Conservation (phyloP, 2,113 vertebrate genomes). For the Boleophthalmus pectinirostris region DNA sequence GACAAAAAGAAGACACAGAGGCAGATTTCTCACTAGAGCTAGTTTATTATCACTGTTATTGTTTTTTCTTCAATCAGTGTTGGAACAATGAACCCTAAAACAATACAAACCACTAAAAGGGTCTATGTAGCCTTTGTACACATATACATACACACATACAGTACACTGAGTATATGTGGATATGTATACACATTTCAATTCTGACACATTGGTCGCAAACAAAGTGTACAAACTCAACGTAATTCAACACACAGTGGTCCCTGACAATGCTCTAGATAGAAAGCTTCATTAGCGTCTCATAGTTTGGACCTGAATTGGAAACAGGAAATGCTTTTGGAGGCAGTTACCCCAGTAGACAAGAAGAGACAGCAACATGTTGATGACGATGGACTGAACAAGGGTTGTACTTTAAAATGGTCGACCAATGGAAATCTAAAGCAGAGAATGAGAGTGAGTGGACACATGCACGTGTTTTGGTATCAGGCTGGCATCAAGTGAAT, state of each 20-base stretch:
- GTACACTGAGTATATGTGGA: slow-evolving; percentile 67
- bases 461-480: slow-evolving; percentile 41
- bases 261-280: slow-evolving; percentile 59
- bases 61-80: slow-evolving; percentile 69
- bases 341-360: slow-evolving; percentile 54
- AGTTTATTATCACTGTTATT: slow-evolving; percentile 80
- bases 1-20: slow-evolving; percentile 38
- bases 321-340: slow-evolving; percentile 36
- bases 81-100: slow-evolving; percentile 78
- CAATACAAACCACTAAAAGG: slow-evolving; percentile 79
- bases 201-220: slow-evolving; percentile 40
- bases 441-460: slow-evolving; percentile 15
- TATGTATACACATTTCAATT: slow-evolving; percentile 63
- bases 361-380: slow-evolving; percentile 23
- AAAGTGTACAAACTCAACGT: slow-evolving; percentile 50
- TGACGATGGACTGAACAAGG: slow-evolving; percentile 32
- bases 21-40: slow-evolving; percentile 69
- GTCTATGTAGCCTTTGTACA: slow-evolving; percentile 70
- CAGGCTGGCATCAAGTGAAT: slow-evolving; percentile 42
- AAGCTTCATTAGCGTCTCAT: slow-evolving; percentile 42
- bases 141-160: slow-evolving; percentile 71
- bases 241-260: slow-evolving; percentile 61
- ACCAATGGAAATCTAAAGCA: neutral
- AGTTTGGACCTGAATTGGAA: slow-evolving; percentile 67
- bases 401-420: slow-evolving; percentile 27